Conservation (phyloP, 2,888 invertebrate genomes). For the Homarus gammarus region DNA sequence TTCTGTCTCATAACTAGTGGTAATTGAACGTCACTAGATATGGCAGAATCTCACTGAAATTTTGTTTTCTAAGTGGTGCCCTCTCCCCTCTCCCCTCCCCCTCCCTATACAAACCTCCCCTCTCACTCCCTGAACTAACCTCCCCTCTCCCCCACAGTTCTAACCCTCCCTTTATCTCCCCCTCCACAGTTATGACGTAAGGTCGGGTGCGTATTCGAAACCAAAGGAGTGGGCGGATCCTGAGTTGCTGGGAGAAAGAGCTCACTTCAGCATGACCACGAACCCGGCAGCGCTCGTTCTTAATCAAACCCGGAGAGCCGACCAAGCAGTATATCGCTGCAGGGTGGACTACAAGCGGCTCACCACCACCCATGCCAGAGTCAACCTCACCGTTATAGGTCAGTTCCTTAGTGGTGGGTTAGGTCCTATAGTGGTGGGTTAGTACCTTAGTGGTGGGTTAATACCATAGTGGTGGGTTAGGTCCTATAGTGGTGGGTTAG, state of each 20-base stretch:
- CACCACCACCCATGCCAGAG: conserved; percentile 73
- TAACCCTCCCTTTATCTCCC: background rate
- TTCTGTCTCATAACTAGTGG: no score
- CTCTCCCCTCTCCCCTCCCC: background rate
- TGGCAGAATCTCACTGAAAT: no score
- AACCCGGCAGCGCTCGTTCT: conserved; percentile 70
- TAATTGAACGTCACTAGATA: no score
- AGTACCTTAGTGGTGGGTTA: no score
- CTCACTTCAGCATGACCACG: conserved; percentile 70
- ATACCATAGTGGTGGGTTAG: no score
- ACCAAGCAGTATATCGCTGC: conserved; percentile 74
- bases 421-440: no score
- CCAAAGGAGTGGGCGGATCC: conserved; percentile 75
- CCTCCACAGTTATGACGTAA: conserved; percentile 71
- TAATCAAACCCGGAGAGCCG: conserved; percentile 59
- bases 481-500: no score
- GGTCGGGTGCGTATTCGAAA: conserved; percentile 64
- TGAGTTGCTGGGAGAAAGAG: conserved; percentile 60
- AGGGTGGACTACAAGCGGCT: conserved; percentile 73
- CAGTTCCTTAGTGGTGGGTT: conserved; percentile 5
- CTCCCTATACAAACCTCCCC: background rate
- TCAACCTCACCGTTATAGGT: conserved; percentile 75
- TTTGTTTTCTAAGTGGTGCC: no score
- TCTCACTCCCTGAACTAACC: background rate
- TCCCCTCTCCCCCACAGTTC: background rate